Evolutionary conservation across 64 coral and sea anemone genomes (phyloP).

Genomic region (Montipora capricornis): DNA sequence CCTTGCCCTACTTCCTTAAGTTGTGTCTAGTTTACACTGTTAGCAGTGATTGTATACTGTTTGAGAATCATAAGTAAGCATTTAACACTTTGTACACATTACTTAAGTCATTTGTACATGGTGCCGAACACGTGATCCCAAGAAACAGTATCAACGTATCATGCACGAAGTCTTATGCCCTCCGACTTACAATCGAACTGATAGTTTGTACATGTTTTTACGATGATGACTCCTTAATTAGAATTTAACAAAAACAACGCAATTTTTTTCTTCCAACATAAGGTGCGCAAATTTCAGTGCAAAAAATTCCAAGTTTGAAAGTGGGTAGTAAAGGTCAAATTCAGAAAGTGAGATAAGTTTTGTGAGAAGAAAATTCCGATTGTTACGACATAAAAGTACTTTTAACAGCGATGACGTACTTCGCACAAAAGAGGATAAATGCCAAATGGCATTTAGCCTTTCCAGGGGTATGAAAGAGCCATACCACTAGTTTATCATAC

Average conservation of each 20-base stretch:
- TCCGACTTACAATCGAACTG: too few relatives aligned
- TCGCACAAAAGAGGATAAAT: slow-evolving; percentile 8
- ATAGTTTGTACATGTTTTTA: not conserved
- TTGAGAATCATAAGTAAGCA: slow-evolving; percentile 4
- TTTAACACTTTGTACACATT: not conserved
- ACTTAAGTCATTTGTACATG: not conserved
- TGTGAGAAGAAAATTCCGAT: slow-evolving; percentile 13
- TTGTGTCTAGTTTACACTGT: slow-evolving; percentile 29
- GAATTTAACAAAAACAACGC: slow-evolving; percentile 7
- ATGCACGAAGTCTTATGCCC: too few relatives aligned
- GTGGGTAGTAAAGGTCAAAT: slow-evolving; percentile 5
- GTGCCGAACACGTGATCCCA: not conserved
- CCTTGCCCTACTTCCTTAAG: not conserved
- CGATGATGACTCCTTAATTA: not conserved
- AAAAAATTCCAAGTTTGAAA: not conserved
- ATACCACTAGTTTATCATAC: not conserved
- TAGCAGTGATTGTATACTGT: slow-evolving; percentile 6
- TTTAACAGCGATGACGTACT: slow-evolving; percentile 22
- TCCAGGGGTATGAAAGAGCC: not conserved
- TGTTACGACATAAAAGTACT: slow-evolving; percentile 5
- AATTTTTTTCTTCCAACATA: not conserved
- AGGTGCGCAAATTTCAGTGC: not conserved
- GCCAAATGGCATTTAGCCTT: not conserved
- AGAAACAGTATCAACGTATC: not conserved
- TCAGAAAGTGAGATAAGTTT: not conserved